Conservation (phyloP, 2,797 vertebrate species). For the Amniataba percoides region DNA sequence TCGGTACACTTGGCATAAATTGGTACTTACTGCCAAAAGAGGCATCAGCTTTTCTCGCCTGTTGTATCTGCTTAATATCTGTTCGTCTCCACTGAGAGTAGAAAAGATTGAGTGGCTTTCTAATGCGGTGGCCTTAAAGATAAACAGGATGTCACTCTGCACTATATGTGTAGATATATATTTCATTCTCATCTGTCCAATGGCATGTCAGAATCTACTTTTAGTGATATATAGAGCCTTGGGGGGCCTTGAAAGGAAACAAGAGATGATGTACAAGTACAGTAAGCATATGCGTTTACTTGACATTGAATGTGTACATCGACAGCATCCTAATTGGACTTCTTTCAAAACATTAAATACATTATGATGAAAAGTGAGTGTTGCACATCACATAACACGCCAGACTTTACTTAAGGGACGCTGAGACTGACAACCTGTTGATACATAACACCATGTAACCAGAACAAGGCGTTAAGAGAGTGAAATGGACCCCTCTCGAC, state of each 20-base stretch:
- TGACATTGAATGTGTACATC: not conserved
- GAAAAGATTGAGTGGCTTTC: constrained; percentile 5
- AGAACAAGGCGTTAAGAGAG: constrained; percentile 17
- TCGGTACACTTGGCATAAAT: not conserved
- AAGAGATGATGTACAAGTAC: not conserved
- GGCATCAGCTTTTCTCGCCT: not conserved
- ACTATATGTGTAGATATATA: not conserved
- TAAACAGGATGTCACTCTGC: constrained; percentile 7
- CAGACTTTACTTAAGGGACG: constrained; percentile 1
- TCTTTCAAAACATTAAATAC: too few relatives aligned
- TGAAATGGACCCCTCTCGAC: constrained; percentile 34
- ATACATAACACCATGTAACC: constrained; percentile 18
- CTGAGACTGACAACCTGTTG: constrained; percentile 30
- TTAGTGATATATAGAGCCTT: constrained; percentile 6
- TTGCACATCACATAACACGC: constrained; percentile 7
- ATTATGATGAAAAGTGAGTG: not conserved
- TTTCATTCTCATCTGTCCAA: not conserved
- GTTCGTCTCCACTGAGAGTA: not conserved
- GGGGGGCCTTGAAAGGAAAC: not conserved
- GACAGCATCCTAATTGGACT: not conserved
- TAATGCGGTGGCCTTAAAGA: not conserved
- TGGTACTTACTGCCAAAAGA: not conserved
- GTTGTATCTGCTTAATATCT: constrained; percentile 8
- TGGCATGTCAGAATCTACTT: not conserved
- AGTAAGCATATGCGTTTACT: not conserved